Percentiles rank a stretch among this genome's conserved stretches.
phyloP scores from a whole-genome alignment of 2,113 vertebrate genomes.

The Nanorana parkeri region DNA sequence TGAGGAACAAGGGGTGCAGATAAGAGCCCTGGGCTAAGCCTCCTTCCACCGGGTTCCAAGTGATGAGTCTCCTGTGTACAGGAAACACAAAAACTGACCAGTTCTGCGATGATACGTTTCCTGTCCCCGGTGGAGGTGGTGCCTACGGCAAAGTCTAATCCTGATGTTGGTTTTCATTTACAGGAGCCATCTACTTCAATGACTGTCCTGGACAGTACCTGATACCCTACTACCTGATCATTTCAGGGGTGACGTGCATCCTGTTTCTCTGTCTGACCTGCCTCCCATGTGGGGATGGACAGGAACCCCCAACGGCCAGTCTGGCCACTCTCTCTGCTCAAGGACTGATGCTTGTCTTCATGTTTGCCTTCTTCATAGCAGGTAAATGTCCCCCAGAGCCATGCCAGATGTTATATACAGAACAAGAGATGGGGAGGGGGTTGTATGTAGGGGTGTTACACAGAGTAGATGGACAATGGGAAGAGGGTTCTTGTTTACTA shows the following conservation, averaged over 20 bases:
- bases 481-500: no score
- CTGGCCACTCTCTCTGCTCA: background rate
- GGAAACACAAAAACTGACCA: no score
- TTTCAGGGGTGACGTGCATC: background rate
- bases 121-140: no score
- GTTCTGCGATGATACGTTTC: no score
- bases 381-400: background rate
- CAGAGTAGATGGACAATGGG: background rate
- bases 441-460: no score
- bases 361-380: slow-evolving; percentile 53
- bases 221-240: slow-evolving; percentile 50
- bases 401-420: accelerated
- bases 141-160: background rate
- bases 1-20: no score
- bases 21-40: no score
- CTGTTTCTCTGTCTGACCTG: slow-evolving; percentile 45
- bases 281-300: slow-evolving; percentile 37
- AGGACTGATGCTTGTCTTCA: slow-evolving; percentile 26
- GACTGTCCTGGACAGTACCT: slow-evolving; percentile 54
- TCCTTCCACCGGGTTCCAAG: no score
- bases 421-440: background rate
- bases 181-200: slow-evolving; percentile 49
- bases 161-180: background rate
- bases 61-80: no score
- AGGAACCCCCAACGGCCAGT: background rate